Conservation (phyloP, 2,888 invertebrate genomes). For the Orchesella flavescens region DNA sequence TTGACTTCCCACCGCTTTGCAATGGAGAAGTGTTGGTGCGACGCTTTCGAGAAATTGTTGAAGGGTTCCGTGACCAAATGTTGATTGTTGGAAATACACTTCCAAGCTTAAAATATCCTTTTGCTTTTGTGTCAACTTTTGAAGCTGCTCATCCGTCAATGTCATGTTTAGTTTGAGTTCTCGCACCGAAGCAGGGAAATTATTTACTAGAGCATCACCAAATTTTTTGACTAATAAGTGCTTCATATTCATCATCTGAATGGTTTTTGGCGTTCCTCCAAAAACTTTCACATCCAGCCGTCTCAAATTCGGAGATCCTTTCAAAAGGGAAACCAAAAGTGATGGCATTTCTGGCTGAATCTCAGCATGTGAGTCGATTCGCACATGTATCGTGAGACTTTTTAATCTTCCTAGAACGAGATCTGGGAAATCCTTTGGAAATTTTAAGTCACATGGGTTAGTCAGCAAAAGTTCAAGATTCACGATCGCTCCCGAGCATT, state of each 20-base stretch:
- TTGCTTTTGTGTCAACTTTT: conserved; percentile 15
- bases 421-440: conserved; percentile 52
- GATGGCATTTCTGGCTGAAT: conserved; percentile 54
- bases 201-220: conserved; percentile 41
- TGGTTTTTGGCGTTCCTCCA: conserved; percentile 34
- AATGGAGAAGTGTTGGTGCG: conserved; percentile 39
- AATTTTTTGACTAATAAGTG: conserved; percentile 25
- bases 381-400: conserved; percentile 36
- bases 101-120: conserved; percentile 39
- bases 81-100: conserved; percentile 56
- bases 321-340: conserved; percentile 35
- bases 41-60: conserved; percentile 39
- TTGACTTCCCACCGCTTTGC: conserved; percentile 55
- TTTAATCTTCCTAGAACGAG: conserved; percentile 37
- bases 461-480: conserved; percentile 41
- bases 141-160: conserved; percentile 46
- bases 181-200: conserved; percentile 23
- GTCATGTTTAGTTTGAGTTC: conserved; percentile 53
- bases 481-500: conserved; percentile 44
- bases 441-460: conserved; percentile 54
- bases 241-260: conserved; percentile 20
- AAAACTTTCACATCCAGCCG: conserved; percentile 41
- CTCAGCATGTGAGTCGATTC: conserved; percentile 42
- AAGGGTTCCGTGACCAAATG: conserved; percentile 28
- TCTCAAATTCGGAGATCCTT: conserved; percentile 31